Evolutionary conservation across 2,113 vertebrate species (phyloP).

Genomic region (Sorex araneus): DNA sequence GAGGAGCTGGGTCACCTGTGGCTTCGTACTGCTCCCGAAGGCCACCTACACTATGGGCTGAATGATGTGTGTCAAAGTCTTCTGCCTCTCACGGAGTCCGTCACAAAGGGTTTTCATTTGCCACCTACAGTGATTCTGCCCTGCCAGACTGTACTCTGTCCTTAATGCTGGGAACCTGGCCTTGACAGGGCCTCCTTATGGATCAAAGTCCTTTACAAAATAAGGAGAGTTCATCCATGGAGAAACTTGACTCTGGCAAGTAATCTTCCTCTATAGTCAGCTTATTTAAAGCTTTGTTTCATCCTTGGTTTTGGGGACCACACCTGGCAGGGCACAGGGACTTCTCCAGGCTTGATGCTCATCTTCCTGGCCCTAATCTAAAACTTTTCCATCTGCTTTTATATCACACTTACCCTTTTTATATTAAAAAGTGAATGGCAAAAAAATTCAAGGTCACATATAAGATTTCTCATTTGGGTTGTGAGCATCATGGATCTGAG

Average conservation of each 20-base stretch:
- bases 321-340: no score
- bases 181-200: background rate
- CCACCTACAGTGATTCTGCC: background rate
- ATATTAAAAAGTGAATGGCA: no score
- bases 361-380: background rate
- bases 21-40: background rate
- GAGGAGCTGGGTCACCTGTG: background rate
- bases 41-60: background rate
- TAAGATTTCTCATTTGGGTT: background rate
- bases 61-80: background rate
- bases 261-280: background rate
- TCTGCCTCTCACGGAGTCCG: background rate
- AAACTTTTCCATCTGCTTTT: background rate
- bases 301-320: no score
- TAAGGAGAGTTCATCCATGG: background rate
- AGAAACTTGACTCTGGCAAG: background rate
- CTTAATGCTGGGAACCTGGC: background rate
- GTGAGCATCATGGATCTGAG: background rate
- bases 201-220: background rate
- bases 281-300: background rate
- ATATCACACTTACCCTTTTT: background rate
- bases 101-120: background rate
- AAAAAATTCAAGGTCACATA: no score
- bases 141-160: background rate
- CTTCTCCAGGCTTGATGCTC: no score